Evolutionary conservation across 2,797 vertebrate species (phyloP).

Genomic region (Sandelia bainsii): DNA sequence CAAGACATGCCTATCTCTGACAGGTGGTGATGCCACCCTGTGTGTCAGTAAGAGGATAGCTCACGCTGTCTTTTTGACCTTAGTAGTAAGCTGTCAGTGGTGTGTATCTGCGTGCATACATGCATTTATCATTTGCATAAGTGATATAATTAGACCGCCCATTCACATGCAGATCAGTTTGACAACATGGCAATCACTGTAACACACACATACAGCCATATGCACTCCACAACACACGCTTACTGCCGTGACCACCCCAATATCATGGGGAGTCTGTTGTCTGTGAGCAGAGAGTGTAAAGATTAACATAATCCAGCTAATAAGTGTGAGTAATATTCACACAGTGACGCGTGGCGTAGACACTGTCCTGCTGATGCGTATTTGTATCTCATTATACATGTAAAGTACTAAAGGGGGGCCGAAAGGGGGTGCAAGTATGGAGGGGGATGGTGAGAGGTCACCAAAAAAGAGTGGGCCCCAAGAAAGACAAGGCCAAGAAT

Average conservation of each 20-base stretch:
- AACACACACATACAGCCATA: slow-evolving; percentile 62
- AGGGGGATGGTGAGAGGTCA: slow-evolving; percentile 62
- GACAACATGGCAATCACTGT: slow-evolving; percentile 82
- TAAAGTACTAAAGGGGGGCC: slow-evolving; percentile 74
- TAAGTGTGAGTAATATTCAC: slow-evolving; percentile 89
- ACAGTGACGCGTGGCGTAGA: slow-evolving; percentile 86
- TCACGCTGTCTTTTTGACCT: slow-evolving; percentile 71
- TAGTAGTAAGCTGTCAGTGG: slow-evolving; percentile 56
- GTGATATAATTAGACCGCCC: slow-evolving; percentile 82
- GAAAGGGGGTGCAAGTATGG: slow-evolving; percentile 24
- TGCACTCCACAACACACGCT: slow-evolving; percentile 67
- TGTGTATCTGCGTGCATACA: slow-evolving; percentile 61
- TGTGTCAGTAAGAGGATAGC: slow-evolving; percentile 57
- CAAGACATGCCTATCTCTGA: slow-evolving; percentile 60
- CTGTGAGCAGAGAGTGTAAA: slow-evolving; percentile 86
- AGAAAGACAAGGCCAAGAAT: slow-evolving; percentile 47
- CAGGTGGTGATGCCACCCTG: slow-evolving; percentile 66
- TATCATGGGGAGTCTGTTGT: slow-evolving; percentile 83
- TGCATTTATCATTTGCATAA: slow-evolving; percentile 78
- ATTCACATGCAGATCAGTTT: slow-evolving; percentile 84
- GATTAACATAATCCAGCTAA: slow-evolving; percentile 91
- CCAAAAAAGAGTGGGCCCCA: slow-evolving; percentile 51
- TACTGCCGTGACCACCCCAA: slow-evolving; percentile 77
- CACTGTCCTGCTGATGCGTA: slow-evolving; percentile 88
- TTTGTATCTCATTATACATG: slow-evolving; percentile 90